Evolutionary conservation across 35 echinoderm and acorn worm species (phyloP).

Genomic region (Hemicentrotus pulcherrimus): DNA sequence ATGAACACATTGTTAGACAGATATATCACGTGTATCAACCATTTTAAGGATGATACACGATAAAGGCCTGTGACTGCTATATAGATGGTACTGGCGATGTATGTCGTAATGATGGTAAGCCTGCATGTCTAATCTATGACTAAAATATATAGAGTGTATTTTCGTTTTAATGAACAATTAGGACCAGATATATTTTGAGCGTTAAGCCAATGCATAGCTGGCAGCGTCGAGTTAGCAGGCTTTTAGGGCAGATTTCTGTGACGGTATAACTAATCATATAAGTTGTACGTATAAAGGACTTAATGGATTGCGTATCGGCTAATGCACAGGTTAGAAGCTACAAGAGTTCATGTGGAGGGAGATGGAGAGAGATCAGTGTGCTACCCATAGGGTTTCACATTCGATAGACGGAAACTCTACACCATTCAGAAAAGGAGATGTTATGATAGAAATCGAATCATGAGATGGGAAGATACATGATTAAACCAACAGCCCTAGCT

Average conservation of each 20-base stretch:
- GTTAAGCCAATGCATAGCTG: background rate
- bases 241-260: background rate
- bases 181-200: too few species aligned
- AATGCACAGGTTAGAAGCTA: background rate
- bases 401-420: background rate
- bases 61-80: too few species aligned
- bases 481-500: background rate
- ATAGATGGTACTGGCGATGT: too few species aligned
- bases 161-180: too few species aligned
- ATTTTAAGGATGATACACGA: too few species aligned
- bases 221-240: background rate
- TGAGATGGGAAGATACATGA: constrained; percentile 3
- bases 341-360: background rate
- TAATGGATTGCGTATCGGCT: background rate
- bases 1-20: too few species aligned
- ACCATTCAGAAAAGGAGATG: background rate
- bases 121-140: too few species aligned
- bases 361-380: background rate
- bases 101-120: too few species aligned
- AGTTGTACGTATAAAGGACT: background rate
- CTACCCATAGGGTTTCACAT: background rate
- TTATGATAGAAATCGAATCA: constrained; percentile 13
- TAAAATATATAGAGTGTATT: too few species aligned
- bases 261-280: background rate
- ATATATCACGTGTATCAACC: too few species aligned